A percentile compares a stretch with the other conserved stretches of the same genome.
Conservation (phyloP, 2,797 vertebrate species). For the Naso thynnoides region DNA sequence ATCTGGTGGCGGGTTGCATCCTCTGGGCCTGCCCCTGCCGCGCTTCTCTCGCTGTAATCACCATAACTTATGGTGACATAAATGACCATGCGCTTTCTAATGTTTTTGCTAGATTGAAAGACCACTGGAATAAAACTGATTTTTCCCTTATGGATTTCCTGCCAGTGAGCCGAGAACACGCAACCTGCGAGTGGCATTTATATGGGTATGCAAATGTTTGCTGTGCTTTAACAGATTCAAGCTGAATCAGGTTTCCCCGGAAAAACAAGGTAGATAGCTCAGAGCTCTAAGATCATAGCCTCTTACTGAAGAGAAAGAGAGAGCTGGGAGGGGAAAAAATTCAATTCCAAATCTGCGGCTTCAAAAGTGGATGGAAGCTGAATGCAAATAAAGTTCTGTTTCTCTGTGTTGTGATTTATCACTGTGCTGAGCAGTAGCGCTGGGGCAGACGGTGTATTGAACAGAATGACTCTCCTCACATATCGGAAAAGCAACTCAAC, state of each 20-base stretch:
- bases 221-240: constrained; percentile 60
- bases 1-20: constrained; percentile 68
- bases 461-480: constrained; percentile 79
- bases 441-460: constrained; percentile 78
- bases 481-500: constrained; percentile 81
- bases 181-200: constrained; percentile 42
- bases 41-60: constrained; percentile 58
- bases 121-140: constrained; percentile 34
- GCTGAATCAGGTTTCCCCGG: constrained; percentile 58
- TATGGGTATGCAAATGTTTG: constrained; percentile 63
- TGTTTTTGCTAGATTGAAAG: constrained; percentile 50
- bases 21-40: constrained; percentile 50
- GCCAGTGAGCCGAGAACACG: constrained; percentile 28
- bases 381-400: constrained; percentile 86
- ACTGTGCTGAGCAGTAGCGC: constrained; percentile 75
- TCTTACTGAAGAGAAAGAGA: constrained; percentile 67
- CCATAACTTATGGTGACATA: constrained; percentile 71
- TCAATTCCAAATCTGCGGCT: constrained; percentile 80
- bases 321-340: constrained; percentile 67
- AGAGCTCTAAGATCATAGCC: constrained; percentile 73
- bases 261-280: constrained; percentile 67
- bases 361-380: constrained; percentile 82
- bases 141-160: constrained; percentile 25
- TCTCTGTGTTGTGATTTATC: constrained; percentile 84
- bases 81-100: constrained; percentile 55